Base-by-base conservation (phyloP, 2,797 vertebrate species). In the Aratinga solstitialis region DNA sequence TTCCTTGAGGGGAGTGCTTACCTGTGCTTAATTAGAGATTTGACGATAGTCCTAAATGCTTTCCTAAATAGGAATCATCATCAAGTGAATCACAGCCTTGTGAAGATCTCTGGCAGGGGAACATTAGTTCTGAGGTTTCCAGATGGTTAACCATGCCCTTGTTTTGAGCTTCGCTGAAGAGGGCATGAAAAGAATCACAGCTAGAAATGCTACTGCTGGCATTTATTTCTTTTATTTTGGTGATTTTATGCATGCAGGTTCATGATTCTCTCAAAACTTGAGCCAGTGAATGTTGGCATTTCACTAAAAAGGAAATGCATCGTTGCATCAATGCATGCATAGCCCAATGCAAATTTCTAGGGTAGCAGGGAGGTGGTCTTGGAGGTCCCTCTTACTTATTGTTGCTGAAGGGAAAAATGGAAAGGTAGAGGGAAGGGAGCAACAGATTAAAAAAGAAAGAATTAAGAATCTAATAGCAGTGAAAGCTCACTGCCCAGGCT, bases 401-500 rank as follows among this genome's bases (percentile, higher is more conserved):
- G 77, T 67, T 93, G 81, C 74, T 94, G 94, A 93, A 95, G 77
- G 85, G 78, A 97, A 95, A 72, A 91, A 87, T n/a, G 45, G 83
- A 84, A 91, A 74, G 29, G 21, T 43, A 80, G 86, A 93, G 24
- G 42, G 42, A 73, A 81, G 34, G 51, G 34, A 96, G 84, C 30
- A 56, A 88, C 84, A 82, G 36, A 84, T 38, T 56, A 13, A 71
- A n/a, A 82, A 43, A 69, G 11, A 50, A 73, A 94, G 8, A 96
- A 94, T 94, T 94, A 95, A 95, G 87, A 86, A 92, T 93, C 84
- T 97, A 97, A 94, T 96, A 97, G 94, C 23, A 45, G 83, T 48
- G 91, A 93, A 90, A 84, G 58, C 84, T 91, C 15, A 21, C 91
- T 96, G 94, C 94, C 91, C 47, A 40, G 93, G 89, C 94, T 92